phyloP scores from a whole-genome alignment of 2,113 vertebrate species.

The Oryzias celebensis region DNA sequence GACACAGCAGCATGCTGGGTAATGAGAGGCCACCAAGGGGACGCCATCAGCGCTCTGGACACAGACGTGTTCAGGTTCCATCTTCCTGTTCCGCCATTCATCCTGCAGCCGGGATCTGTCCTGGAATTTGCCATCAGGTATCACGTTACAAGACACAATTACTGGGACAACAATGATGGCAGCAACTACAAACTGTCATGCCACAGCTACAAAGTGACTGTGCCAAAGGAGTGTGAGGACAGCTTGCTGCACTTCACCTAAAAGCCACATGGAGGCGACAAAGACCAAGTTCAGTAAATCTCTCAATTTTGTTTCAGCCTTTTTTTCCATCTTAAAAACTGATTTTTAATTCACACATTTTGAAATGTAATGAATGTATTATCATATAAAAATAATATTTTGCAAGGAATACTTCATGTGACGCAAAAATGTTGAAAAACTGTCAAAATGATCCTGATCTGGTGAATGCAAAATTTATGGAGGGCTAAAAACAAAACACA shows the following conservation, averaged over 20 bases:
- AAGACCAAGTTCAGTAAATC: no score
- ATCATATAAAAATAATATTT: no score
- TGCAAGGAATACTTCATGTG: no score
- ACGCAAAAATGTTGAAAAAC: no score
- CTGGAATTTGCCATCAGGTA: constrained; percentile 90
- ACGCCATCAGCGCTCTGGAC: not conserved
- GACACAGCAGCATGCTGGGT: constrained; percentile 82
- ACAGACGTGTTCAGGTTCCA: constrained; percentile 87
- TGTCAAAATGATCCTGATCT: no score
- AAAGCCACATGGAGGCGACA: constrained; percentile 43
- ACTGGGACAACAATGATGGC: constrained; percentile 92
- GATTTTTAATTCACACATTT: no score
- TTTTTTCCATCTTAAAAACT: no score
- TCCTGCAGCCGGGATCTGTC: constrained; percentile 80
- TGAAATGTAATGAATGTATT: no score
- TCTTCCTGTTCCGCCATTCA: constrained; percentile 87
- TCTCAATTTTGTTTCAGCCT: no score
- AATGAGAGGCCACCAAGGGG: constrained; percentile 23
- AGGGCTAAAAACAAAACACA: not conserved
- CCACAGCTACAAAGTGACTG: constrained; percentile 82
- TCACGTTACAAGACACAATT: constrained; percentile 73
- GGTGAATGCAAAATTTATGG: no score
- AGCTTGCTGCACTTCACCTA: constrained; percentile 94
- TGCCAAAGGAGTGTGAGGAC: constrained; percentile 89
- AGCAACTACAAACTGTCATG: constrained; percentile 88